Conservation (phyloP, 2,113 vertebrate genomes). For the Uropsilus gracilis region DNA sequence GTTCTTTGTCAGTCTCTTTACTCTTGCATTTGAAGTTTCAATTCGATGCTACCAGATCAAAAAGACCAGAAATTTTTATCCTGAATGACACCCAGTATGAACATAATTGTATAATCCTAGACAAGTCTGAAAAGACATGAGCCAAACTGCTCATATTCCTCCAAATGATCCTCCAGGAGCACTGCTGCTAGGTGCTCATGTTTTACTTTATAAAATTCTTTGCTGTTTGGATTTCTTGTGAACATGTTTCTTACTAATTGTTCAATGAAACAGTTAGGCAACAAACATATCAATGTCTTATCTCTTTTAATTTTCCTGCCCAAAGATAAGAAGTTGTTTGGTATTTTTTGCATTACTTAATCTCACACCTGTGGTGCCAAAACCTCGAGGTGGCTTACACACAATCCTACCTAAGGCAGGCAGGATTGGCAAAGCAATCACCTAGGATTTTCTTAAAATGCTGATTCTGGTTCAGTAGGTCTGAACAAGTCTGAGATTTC, state of each 20-base stretch:
- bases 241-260: background rate
- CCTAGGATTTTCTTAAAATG: background rate
- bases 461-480: background rate
- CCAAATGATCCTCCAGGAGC: background rate
- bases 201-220: background rate
- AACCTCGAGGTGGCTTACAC: background rate
- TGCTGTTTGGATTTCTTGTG: background rate
- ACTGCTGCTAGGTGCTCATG: background rate
- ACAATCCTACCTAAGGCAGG: background rate
- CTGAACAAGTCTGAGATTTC: background rate
- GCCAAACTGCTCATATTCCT: background rate
- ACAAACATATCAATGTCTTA: background rate
- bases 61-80: background rate
- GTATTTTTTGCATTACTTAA: background rate
- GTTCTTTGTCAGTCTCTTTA: background rate
- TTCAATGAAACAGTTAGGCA: background rate
- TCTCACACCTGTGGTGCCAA: background rate
- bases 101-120: background rate
- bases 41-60: background rate
- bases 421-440: background rate
- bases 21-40: background rate
- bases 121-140: background rate
- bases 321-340: background rate
- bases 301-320: background rate
- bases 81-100: background rate